Percentiles rank a stretch among this genome's conserved stretches.
These are phyloP conservation scores for Chelonia mydas DNA, from an alignment of 2,797 vertebrate genomes.

Conservation along the genomic window DNA sequence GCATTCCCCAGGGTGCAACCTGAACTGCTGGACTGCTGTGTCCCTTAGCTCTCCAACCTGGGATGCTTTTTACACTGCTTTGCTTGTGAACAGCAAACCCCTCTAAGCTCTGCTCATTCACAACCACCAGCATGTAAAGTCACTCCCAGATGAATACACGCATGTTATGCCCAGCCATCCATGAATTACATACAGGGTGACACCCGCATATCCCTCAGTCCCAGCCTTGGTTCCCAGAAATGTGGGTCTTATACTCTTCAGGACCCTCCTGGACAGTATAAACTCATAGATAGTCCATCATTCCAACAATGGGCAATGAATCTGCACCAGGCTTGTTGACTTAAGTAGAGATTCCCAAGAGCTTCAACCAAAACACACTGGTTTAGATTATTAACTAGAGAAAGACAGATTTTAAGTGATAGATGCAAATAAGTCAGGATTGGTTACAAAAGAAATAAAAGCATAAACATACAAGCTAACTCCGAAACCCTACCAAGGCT, in stretches of 20 bases:
- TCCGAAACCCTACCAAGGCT: background rate
- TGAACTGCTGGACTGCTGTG: too few species aligned
- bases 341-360: background rate
- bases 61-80: too few species aligned
- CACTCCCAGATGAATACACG: background rate
- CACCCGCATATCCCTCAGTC: background rate
- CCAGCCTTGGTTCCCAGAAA: background rate
- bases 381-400: background rate
- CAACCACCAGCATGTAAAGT: background rate
- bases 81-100: too few species aligned
- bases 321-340: background rate
- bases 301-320: background rate
- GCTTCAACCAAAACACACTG: background rate
- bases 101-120: background rate
- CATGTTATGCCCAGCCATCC: background rate
- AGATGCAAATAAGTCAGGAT: background rate
- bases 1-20: too few species aligned
- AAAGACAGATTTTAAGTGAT: background rate
- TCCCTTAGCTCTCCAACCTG: too few species aligned
- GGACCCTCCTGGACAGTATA: background rate
- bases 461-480: background rate
- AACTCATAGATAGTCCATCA: background rate
- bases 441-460: background rate
- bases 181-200: too few species aligned
- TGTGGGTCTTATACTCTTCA: background rate